Conservation (phyloP, 2,888 invertebrate genomes). For the Alviniconcha strummeri region DNA sequence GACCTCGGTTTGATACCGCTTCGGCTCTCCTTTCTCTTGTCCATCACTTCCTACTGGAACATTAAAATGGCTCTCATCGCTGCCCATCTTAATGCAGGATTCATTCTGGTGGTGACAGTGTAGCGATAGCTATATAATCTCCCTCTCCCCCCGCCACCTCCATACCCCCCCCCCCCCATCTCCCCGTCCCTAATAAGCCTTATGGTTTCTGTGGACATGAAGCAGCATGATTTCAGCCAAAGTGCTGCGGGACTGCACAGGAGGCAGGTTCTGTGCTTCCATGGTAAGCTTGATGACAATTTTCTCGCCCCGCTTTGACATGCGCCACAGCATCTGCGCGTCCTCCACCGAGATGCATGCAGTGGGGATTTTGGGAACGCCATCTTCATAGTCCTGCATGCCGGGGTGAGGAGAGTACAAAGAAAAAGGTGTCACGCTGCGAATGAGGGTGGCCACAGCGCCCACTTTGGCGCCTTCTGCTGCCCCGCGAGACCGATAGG, state of each 20-base stretch:
- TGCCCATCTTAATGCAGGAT: too few species aligned
- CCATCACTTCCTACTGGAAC: too few species aligned
- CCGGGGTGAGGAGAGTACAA: conserved; percentile 87
- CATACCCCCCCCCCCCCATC: too few species aligned
- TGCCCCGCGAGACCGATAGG: conserved; percentile 81
- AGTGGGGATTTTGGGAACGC: conserved; percentile 57
- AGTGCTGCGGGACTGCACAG: conserved; percentile 81
- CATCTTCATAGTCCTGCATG: conserved; percentile 74
- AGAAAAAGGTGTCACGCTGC: conserved; percentile 86
- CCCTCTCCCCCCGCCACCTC: too few species aligned
- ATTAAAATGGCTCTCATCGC: too few species aligned
- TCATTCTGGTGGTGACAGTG: too few species aligned
- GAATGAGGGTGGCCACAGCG: conserved; percentile 84
- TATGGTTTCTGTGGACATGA: too few species aligned
- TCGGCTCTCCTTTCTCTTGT: too few species aligned
- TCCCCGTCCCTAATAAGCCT: too few species aligned
- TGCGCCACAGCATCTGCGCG: conserved; percentile 82
- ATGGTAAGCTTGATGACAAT: conserved; percentile 79
- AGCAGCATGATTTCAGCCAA: conserved; percentile 62
- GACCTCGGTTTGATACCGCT: too few species aligned
- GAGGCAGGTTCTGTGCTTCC: conserved; percentile 78
- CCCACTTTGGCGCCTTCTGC: conserved; percentile 83
- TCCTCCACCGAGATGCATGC: conserved; percentile 84
- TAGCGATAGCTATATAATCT: too few species aligned
- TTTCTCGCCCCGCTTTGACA: conserved; percentile 75